Percentiles rank a stretch among this genome's conserved stretches.
These are phyloP conservation scores for Gymnoscelis rufifasciata DNA, from an alignment of 2,888 invertebrate species.

Conservation along the genomic window DNA sequence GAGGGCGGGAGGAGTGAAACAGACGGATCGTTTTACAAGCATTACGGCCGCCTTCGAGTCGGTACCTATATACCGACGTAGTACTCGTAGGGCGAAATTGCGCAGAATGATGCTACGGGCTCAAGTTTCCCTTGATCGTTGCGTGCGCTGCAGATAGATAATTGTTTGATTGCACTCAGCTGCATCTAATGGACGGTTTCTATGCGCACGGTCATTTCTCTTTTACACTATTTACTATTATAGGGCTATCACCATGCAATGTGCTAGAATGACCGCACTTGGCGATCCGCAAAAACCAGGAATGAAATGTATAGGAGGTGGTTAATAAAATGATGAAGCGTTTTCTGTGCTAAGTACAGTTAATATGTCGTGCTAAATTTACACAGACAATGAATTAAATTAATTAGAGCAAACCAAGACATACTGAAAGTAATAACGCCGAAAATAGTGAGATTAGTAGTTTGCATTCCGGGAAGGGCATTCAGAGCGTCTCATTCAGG, in stretches of 20 bases:
- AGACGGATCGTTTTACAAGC: slow-evolving; percentile 3
- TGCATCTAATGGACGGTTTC: background rate
- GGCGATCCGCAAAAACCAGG: too few relatives aligned
- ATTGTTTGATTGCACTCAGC: slow-evolving; percentile 13
- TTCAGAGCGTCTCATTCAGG: slow-evolving; percentile 6
- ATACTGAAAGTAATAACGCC: background rate
- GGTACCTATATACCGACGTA: too few relatives aligned
- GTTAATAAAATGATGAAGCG: too few relatives aligned
- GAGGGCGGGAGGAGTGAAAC: too few relatives aligned
- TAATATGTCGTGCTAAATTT: too few relatives aligned
- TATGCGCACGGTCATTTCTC: background rate
- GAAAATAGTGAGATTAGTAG: background rate
- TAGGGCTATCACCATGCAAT: too few relatives aligned
- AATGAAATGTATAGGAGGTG: too few relatives aligned
- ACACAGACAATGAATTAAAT: too few relatives aligned
- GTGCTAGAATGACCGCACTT: too few relatives aligned
- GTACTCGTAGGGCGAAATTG: slow-evolving; percentile 7
- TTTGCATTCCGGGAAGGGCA: background rate
- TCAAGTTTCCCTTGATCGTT: slow-evolving; percentile 17
- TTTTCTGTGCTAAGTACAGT: too few relatives aligned
- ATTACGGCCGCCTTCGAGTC: background rate
- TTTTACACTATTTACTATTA: background rate
- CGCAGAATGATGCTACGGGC: slow-evolving; percentile 17
- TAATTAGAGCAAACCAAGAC: background rate
- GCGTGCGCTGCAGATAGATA: slow-evolving; percentile 11